Conservation (phyloP, 2,797 vertebrate species). For the Anisognathus igniventris region DNA sequence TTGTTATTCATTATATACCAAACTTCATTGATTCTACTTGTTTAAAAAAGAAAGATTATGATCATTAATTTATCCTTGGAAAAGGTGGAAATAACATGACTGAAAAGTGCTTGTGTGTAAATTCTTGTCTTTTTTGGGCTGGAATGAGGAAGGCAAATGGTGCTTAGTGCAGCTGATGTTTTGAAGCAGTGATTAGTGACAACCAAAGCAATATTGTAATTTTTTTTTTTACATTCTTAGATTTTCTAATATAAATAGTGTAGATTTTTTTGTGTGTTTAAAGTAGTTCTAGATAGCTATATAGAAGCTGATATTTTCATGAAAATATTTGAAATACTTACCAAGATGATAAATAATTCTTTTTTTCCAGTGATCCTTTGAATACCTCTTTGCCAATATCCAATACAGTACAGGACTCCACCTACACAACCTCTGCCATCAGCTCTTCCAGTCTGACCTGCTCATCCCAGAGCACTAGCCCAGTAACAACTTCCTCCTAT, state of each 20-base stretch:
- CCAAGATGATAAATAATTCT: neutral
- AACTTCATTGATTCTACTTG: neutral
- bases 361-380: conserved; percentile 84
- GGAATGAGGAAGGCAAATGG: neutral
- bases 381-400: conserved; percentile 85
- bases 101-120: neutral
- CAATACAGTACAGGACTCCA: conserved; percentile 84
- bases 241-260: neutral
- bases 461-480: conserved; percentile 78
- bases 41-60: neutral
- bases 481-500: conserved; percentile 82
- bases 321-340: neutral
- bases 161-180: neutral
- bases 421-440: conserved; percentile 82
- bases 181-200: neutral
- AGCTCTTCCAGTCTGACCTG: conserved; percentile 80
- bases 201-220: neutral
- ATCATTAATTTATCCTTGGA: neutral
- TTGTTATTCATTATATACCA: neutral
- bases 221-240: neutral
- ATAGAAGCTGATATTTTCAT: neutral
- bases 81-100: neutral
- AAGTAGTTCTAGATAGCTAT: neutral
- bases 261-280: neutral
- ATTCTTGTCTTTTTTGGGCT: neutral